These are phyloP conservation scores for Anhinga rufa DNA, from an alignment of 2,113 vertebrate species.

Conservation along the genomic window DNA sequence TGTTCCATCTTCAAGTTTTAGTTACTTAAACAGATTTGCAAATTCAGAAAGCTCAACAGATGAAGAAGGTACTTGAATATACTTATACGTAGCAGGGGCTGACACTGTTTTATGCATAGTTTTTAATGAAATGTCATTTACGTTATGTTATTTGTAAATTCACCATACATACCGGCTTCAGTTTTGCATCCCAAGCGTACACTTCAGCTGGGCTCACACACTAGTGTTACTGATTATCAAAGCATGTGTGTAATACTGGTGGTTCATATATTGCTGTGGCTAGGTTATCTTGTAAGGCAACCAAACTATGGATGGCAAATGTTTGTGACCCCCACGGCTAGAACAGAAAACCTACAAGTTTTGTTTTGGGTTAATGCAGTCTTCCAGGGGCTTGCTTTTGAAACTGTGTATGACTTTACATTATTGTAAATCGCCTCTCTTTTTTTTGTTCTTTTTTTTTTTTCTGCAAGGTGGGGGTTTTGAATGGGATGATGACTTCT, in stretches of 20 bases:
- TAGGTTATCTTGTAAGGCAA: neutral
- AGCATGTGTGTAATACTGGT: neutral
- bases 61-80: slow-evolving; percentile 86
- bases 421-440: neutral
- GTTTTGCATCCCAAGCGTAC: neutral
- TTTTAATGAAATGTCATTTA: neutral
- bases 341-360: neutral
- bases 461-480: slow-evolving; percentile 83
- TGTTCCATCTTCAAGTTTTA: slow-evolving; percentile 47
- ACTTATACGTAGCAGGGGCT: neutral
- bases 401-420: neutral
- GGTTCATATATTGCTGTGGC: neutral
- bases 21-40: slow-evolving; percentile 83
- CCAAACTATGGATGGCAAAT: neutral
- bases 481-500: slow-evolving; percentile 94
- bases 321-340: neutral
- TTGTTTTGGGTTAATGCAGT: neutral
- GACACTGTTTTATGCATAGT: neutral
- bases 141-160: neutral
- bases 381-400: neutral
- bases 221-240: neutral
- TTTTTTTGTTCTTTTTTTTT: no score
- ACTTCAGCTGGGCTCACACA: neutral
- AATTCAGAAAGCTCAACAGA: slow-evolving; percentile 97
- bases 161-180: neutral